Conservation (phyloP, 2,797 vertebrate species). For the Gephyroberyx darwinii region DNA sequence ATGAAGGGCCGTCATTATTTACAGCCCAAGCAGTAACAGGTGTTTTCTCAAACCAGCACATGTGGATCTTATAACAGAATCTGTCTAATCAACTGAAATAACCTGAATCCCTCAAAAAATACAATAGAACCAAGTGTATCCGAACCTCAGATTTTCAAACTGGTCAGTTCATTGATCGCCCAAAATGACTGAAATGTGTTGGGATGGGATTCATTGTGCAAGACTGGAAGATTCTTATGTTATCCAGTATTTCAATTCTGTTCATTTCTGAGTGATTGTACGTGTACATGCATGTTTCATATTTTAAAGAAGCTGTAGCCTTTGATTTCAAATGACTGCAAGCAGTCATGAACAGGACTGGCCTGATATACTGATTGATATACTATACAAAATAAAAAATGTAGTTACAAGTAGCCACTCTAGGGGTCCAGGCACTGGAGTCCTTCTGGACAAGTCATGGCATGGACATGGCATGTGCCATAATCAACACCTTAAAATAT, state of each 20-base stretch:
- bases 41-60: constrained; percentile 36
- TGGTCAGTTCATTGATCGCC: constrained; percentile 22
- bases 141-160: constrained; percentile 1
- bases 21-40: constrained; percentile 29
- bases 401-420: too few relatives aligned
- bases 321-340: not conserved
- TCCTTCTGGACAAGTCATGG: too few relatives aligned
- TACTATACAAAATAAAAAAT: too few relatives aligned
- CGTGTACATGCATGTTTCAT: not conserved
- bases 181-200: constrained; percentile 14
- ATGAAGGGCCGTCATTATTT: constrained; percentile 57
- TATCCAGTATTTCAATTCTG: not conserved
- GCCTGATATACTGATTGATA: too few relatives aligned
- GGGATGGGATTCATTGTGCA: too few relatives aligned
- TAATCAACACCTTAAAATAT: too few relatives aligned
- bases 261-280: not conserved
- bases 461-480: too few relatives aligned
- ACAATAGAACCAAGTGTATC: not conserved
- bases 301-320: not conserved
- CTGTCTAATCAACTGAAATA: constrained; percentile 43
- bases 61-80: constrained; percentile 39
- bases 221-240: not conserved
- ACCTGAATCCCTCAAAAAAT: constrained; percentile 2
- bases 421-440: too few relatives aligned
- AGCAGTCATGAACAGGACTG: too few relatives aligned